These are phyloP conservation scores for Arothron firmamentum DNA, from an alignment of 2,113 vertebrate species.

Conservation along the genomic window DNA sequence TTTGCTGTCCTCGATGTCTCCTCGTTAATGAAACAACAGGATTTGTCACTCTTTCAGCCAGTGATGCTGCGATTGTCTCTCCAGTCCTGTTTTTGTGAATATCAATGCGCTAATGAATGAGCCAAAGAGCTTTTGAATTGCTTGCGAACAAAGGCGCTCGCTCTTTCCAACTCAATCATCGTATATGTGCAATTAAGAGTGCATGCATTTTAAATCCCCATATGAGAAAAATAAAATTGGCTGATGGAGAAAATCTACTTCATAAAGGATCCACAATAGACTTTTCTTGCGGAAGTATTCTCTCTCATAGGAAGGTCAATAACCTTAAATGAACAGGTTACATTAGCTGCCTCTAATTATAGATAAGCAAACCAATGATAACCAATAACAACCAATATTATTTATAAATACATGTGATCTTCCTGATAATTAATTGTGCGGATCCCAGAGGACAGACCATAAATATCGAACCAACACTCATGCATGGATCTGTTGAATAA, in stretches of 20 bases:
- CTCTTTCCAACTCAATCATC: constrained; percentile 22
- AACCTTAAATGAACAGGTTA: too few species aligned
- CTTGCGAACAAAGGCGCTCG: constrained; percentile 27
- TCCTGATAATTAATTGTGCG: too few species aligned
- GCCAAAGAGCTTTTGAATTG: constrained; percentile 34
- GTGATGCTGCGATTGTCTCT: constrained; percentile 24
- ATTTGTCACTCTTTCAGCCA: constrained; percentile 28
- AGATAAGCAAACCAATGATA: too few species aligned
- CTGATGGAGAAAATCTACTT: too few species aligned
- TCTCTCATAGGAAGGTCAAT: background rate
- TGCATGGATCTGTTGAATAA: too few species aligned
- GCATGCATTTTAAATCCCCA: constrained; percentile 13
- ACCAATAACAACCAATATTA: too few species aligned
- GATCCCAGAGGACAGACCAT: too few species aligned
- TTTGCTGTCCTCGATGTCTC: constrained; percentile 23
- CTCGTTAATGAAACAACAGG: constrained; percentile 21
- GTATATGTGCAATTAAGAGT: constrained; percentile 26
- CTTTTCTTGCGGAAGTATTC: constrained; percentile 15
- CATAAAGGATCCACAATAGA: background rate
- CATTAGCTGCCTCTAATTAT: too few species aligned
- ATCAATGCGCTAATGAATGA: constrained; percentile 34
- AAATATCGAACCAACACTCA: too few species aligned
- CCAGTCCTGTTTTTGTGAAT: constrained; percentile 18
- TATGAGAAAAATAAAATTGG: constrained; percentile 7
- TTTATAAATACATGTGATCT: too few species aligned